Base-by-base conservation (phyloP, 2,888 invertebrate species). In the Cryptocheilus praepositus region DNA sequence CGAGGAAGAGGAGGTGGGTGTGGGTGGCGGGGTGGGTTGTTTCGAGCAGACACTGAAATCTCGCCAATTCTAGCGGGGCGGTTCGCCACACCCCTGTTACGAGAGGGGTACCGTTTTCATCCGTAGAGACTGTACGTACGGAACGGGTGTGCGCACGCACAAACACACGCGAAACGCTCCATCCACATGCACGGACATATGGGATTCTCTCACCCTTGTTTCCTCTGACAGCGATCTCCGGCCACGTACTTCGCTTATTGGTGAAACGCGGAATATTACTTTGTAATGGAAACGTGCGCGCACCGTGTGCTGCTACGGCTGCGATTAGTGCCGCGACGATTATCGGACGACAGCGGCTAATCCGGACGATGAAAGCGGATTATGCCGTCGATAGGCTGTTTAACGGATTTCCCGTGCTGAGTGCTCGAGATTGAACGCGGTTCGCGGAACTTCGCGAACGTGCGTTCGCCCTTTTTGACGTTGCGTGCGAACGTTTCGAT, bases 21-120 rank as follows among this genome's bases (percentile, higher is more conserved):
- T 58, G 68, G 59, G 53, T 18, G 51, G 58, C 63, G 65, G 67
- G 73, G 68, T 68, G 77, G 75, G 67, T 75, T 70, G 75, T 77
- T 75, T 76, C 73, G 76, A 76, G 77, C 83, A 83, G 85, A 83
- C 84, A 85, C 83, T 84, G 82, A 86, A 86, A 88, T 88, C 88
- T 88, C 88, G 87, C 87, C 88, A 88, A 88, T 88, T 88, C 86
- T 79, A 81, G 82, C 82, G 83, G 83, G 85, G 82, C 77, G 83
- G 82, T 76, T 83, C 78, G 85, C 84, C 87, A 84, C 86, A 85
- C 87, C 84, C 84, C 85, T 80, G 64, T 45, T 44, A 8, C 54
- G 44, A 25, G 61, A 53, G 59, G 64, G 62, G 16, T 22, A 54
- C 18, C 49, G 67, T 66, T 77, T 67, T 66, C 72, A 70, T 61